Percentiles rank a stretch among this genome's conserved stretches.
Evolutionary conservation across 2,888 invertebrate species (phyloP).

Genomic region (Gymnoscelis rufifasciata): DNA sequence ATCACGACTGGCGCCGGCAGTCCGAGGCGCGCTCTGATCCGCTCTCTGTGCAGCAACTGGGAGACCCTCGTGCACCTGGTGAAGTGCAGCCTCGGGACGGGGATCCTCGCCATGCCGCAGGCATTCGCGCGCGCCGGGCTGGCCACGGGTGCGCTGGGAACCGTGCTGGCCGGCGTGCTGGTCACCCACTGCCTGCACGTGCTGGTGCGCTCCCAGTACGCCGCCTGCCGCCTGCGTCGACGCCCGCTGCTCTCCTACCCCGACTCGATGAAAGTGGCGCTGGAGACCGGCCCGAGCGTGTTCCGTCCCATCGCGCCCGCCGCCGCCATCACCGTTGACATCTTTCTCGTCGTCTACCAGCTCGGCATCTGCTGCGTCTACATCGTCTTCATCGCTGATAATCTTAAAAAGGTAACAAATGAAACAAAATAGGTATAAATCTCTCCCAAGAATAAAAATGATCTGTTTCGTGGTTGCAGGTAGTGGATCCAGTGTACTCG

Average conservation of each 20-base stretch:
- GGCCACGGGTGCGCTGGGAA: slow-evolving; percentile 86
- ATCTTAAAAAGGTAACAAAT: slow-evolving; percentile 82
- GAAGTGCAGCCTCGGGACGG: slow-evolving; percentile 95
- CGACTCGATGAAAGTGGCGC: slow-evolving; percentile 87
- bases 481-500: slow-evolving; percentile 46
- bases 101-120: slow-evolving; percentile 95
- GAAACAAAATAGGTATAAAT: no score
- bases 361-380: slow-evolving; percentile 97
- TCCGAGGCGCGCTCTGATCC: neutral
- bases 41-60: slow-evolving; percentile 79
- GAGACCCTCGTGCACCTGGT: slow-evolving; percentile 92
- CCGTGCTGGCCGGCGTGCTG: slow-evolving; percentile 86
- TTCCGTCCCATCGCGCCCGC: slow-evolving; percentile 80
- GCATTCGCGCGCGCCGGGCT: slow-evolving; percentile 94
- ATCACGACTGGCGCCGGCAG: neutral
- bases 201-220: slow-evolving; percentile 79
- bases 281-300: slow-evolving; percentile 84
- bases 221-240: slow-evolving; percentile 78
- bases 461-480: slow-evolving; percentile 59
- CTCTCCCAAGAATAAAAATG: no score
- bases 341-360: slow-evolving; percentile 89
- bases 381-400: slow-evolving; percentile 93
- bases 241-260: slow-evolving; percentile 91
- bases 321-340: slow-evolving; percentile 81
- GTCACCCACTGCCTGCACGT: slow-evolving; percentile 94